Base-by-base conservation (phyloP, 2,888 invertebrate species). In the Meiosimyza platycephala region DNA sequence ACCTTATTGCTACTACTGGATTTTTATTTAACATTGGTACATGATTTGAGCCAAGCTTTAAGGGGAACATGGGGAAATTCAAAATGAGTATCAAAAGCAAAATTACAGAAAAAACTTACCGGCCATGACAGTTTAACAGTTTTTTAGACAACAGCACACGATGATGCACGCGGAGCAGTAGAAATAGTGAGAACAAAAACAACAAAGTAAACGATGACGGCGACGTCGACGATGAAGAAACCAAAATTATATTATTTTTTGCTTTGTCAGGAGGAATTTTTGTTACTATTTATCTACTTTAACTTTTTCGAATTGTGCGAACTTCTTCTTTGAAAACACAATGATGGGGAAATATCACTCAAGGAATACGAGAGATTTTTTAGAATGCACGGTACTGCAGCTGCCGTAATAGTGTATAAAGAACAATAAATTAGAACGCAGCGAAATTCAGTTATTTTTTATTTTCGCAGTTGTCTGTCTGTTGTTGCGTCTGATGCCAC, bases 121-220 rank as follows among this genome's bases (percentile, higher is more conserved):
- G 92, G 93, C 93, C 93, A 93, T 93, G 92, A 92, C 92, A 92
- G 90, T 90, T 83, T 85, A 85, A 85, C 85, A 84, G 85, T 84
- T 85, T 84, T 84, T 83, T 80, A 80, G 78, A 81, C 78, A 75
- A 73, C 75, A 79, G 68, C 76, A 76, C 75, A 75, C 77, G 77
- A 71, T 75, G 76, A 76, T 22, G 64, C 18, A 48, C 40, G 51
- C 50, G 28, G n/a, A 28, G 28, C 50, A 50, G 65, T 62, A 73
- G 73, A 40, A 67, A 67, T 65, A 28, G 48, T 52, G 65, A 74
- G 72, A 72, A 72, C 73, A 71, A 64, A 48, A 73, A 69, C 71
- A 75, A 74, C 65, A 72, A 63, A 72, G 72, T 28, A 3, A 28
- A 28, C 28, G 48, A 69, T 52, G 54, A 66, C 55, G 40, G 47